Evolutionary conservation across 2,797 vertebrate species (phyloP).

Genomic region (Tapirus indicus): DNA sequence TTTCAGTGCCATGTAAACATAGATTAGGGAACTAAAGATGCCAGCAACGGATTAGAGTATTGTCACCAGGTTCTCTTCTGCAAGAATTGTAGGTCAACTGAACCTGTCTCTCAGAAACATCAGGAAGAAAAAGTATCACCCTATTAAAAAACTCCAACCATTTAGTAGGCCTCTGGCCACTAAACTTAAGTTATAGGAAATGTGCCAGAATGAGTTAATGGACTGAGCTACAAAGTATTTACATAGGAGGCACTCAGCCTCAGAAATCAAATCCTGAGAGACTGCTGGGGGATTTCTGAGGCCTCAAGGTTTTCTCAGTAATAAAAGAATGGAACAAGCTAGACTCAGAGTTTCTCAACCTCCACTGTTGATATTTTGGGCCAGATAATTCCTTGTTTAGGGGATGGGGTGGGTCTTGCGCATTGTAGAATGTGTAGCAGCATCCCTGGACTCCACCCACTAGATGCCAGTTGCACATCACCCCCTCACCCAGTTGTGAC

Average conservation of each 20-base stretch:
- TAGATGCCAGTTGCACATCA: neutral
- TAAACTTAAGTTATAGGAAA: constrained; percentile 47
- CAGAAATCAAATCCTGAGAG: constrained; percentile 36
- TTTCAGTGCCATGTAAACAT: constrained; percentile 67
- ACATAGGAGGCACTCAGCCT: constrained; percentile 36
- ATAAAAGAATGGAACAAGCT: neutral
- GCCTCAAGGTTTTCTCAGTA: neutral
- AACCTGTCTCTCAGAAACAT: constrained; percentile 66
- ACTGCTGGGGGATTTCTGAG: constrained; percentile 24
- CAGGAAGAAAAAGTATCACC: constrained; percentile 56
- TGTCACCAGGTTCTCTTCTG: constrained; percentile 63
- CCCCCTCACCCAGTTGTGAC: neutral
- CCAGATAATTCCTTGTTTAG: neutral
- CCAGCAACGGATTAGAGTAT: constrained; percentile 64
- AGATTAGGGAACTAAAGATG: constrained; percentile 68
- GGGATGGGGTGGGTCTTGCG: neutral
- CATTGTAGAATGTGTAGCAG: neutral
- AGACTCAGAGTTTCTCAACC: constrained; percentile 18
- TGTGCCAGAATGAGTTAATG: constrained; percentile 55
- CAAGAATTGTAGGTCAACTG: constrained; percentile 49
- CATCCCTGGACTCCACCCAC: neutral
- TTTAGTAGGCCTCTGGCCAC: constrained; percentile 48
- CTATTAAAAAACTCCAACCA: neutral
- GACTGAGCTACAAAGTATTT: neutral
- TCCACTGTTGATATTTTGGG: neutral